Conservation (phyloP, 2,888 invertebrate genomes). For the Gerris lacustris region DNA sequence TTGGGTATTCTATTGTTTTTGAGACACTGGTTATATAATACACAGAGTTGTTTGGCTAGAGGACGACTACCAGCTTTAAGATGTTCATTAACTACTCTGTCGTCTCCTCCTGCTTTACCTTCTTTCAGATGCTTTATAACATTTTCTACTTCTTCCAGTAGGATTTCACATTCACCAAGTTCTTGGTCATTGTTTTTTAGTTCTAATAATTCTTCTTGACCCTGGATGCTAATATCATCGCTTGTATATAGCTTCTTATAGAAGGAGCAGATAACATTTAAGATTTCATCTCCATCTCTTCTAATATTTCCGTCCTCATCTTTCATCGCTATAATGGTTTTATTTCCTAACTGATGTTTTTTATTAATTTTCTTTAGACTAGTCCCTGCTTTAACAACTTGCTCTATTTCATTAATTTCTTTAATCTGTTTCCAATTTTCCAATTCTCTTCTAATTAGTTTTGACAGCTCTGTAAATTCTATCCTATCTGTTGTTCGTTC, state of each 20-base stretch:
- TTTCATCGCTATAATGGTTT: slow-evolving; percentile 8
- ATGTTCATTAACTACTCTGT: slow-evolving; percentile 5
- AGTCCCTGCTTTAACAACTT: background rate
- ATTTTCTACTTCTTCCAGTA: background rate
- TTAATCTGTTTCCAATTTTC: background rate
- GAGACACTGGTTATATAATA: background rate
- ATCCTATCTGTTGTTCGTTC: background rate
- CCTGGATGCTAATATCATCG: background rate
- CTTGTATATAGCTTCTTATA: background rate
- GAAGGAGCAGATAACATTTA: background rate
- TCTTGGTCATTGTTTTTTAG: background rate
- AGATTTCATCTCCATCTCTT: slow-evolving; percentile 5
- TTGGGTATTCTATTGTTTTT: background rate
- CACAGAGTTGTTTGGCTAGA: background rate
- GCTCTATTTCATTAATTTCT: slow-evolving; percentile 7
- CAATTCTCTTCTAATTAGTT: slow-evolving; percentile 10
- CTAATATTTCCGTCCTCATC: slow-evolving; percentile 5
- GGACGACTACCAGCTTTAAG: slow-evolving; percentile 7
- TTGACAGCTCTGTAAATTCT: slow-evolving; percentile 6
- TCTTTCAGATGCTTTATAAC: slow-evolving; percentile 8
- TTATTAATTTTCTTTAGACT: background rate
- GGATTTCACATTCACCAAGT: background rate
- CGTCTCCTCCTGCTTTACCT: slow-evolving; percentile 9
- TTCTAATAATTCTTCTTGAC: background rate
- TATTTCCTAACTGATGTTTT: background rate